Base-by-base conservation (phyloP, 2,113 vertebrate species). In the Conger conger region DNA sequence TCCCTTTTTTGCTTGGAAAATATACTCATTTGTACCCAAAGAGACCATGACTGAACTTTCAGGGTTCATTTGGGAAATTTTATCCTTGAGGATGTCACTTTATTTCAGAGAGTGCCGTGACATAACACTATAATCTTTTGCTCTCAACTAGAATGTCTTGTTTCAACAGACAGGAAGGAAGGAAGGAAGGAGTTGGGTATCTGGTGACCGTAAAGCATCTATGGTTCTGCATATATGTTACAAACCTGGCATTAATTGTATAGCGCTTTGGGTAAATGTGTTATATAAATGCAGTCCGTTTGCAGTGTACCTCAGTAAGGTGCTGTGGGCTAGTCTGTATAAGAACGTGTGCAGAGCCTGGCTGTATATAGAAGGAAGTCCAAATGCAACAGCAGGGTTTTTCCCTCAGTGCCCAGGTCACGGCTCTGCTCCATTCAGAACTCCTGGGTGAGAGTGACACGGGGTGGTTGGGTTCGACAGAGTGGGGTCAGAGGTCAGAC, bases 401-500 rank as follows among this genome's bases (percentile, higher is more conserved):
- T n/a, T n/a, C n/a, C n/a, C n/a, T n/a, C 23, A 13, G 35, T 37
- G 40, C 11, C 37, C 8, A 37, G 77, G 17, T 37, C 77, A 79
- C 15, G 23, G 79, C 23, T 42, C 27, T 40, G 1, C 18, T 27
- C 20, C 57, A 63, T 27, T 63, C 23, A 73, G 37, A 81, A 80
- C 73, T n/a, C 57, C 23, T 27, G 57, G 76, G 20, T 76, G n/a
- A 33, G 78, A 85, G 81, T 50, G 45, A 13, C 11, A 15, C 45
- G 11, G 7, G 11, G 45, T 50, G 45, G 45, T 80, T 73, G 80
- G 37, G 23, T 53, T 37, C 84, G 36, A 83, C 85, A 87, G 83
- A 16, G 36, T 33, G n/a, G 78, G 87, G 86, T 88, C 82, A 87
- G 45, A 85, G 87, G 80, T 87, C 87, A 85, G 54, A 87, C 81